Conservation (phyloP, 2,113 vertebrate genomes). For the Orthonyx spaldingii region DNA sequence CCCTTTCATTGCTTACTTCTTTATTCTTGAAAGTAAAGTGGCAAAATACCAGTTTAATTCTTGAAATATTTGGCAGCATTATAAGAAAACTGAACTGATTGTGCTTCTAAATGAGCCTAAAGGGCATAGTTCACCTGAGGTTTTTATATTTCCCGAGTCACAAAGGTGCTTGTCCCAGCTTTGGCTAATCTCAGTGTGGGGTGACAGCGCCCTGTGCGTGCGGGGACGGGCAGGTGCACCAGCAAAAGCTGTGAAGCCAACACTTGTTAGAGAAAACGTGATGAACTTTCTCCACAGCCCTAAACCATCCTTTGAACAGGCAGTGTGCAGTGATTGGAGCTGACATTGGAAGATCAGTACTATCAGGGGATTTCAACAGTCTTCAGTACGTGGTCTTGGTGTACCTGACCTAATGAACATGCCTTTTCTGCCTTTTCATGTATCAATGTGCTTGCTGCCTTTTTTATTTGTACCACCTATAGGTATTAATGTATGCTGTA, state of each 20-base stretch:
- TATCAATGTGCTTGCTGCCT: background rate
- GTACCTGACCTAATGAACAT: background rate
- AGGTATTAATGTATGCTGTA: background rate
- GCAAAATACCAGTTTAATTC: background rate
- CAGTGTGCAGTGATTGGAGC: background rate
- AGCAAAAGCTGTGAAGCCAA: background rate
- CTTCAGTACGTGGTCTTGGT: background rate
- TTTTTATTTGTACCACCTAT: background rate
- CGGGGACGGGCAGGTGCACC: background rate
- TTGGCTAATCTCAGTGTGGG: background rate
- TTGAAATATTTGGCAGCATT: background rate
- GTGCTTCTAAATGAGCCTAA: background rate
- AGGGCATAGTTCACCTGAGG: background rate
- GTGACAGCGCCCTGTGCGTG: background rate
- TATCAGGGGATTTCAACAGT: background rate
- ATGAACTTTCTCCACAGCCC: background rate
- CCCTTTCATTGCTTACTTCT: background rate
- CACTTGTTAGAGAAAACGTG: accelerated
- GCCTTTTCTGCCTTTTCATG: background rate
- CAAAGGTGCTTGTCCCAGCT: background rate
- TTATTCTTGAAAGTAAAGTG: background rate
- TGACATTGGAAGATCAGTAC: background rate
- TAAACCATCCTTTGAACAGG: background rate
- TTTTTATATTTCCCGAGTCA: background rate
- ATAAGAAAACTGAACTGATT: background rate